Base-by-base conservation (phyloP, 2,797 vertebrate genomes). In the Diplodus sargus region DNA sequence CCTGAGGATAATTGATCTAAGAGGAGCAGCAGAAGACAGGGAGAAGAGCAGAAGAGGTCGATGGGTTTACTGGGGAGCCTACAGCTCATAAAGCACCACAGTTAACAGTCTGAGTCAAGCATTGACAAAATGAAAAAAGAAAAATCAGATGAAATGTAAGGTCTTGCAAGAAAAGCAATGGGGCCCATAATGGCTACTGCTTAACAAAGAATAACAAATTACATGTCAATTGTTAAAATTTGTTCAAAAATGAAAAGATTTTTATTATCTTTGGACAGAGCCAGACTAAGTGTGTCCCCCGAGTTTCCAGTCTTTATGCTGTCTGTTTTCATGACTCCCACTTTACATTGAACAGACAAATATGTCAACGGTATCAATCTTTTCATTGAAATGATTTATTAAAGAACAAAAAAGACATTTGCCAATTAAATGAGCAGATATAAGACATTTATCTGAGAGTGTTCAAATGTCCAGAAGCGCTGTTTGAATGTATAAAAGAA, bases 401-500 rank as follows among this genome's bases (percentile, higher is more conserved):
- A 39, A 15, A 49, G 28, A 51, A 45, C 15, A 5, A 6, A 13
- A 18, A 13, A 17, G 0, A 2, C 11, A 22, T 8, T 17, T 1
- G 2, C 2, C 10, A 25, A 7, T 28, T 53, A n/a, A 77, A 77
- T 43, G 4, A 54, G 56, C 18, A 49, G n/a, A 62, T 66, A 5
- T 16, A 6, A 2, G 4, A 2, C 22, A 5, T 34, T 23, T 20
- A 45, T n/a, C 17, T 20, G 4, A 17, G 13, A 42, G 30, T 49
- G 15, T 59, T 63, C 15, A 70, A 58, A 45, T 53, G 30, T 45
- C n/a, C 14, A 25, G 6, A 67, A 25, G 0, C 42, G 17, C 22
- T 34, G 4, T 43, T 61, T 7, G 49, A 51, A 57, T 39, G 17
- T 54, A 39, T 39, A 74, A 6, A 57, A 74, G 25, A 39, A 78